Conservation (phyloP, 2,113 vertebrate species). For the Planiliza haematocheilus region DNA sequence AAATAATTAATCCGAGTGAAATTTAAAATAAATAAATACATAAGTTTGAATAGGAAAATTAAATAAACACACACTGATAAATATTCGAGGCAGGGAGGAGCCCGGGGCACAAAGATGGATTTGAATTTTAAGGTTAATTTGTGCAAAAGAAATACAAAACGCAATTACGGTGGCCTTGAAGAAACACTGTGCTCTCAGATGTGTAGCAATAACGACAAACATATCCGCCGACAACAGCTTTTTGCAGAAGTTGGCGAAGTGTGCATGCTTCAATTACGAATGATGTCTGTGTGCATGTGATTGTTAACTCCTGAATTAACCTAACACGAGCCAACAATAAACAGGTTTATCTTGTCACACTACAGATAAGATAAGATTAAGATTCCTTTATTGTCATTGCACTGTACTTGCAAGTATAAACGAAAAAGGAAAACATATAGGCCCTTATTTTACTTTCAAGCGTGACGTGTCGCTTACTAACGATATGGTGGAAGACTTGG, state of each 20-base stretch:
- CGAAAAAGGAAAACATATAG: background rate
- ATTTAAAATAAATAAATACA: slow-evolving; percentile 18
- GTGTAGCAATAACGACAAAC: slow-evolving; percentile 36
- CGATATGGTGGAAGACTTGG: background rate
- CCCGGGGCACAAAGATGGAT: slow-evolving; percentile 49
- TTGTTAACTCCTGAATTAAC: slow-evolving; percentile 37
- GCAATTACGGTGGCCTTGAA: slow-evolving; percentile 52
- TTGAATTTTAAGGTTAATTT: slow-evolving; percentile 73
- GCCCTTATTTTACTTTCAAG: slow-evolving; percentile 29
- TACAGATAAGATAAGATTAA: background rate
- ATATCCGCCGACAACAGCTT: slow-evolving; percentile 32
- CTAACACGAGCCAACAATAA: slow-evolving; percentile 24
- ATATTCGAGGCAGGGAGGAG: slow-evolving; percentile 62
- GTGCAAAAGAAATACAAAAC: slow-evolving; percentile 59
- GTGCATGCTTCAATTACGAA: slow-evolving; percentile 35
- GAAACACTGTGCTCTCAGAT: slow-evolving; percentile 32
- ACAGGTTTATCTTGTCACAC: background rate
- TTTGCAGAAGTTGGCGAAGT: slow-evolving; percentile 41
- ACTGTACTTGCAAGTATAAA: too few relatives aligned
- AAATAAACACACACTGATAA: slow-evolving; percentile 69
- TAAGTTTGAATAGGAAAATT: slow-evolving; percentile 63
- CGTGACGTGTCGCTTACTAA: slow-evolving; percentile 13
- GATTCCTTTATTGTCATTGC: too few relatives aligned
- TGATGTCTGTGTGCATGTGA: slow-evolving; percentile 44
- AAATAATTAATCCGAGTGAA: slow-evolving; percentile 61